Evolutionary conservation across 2,888 invertebrate species (phyloP), one percentile per base, ranked within the genome.

Genomic region (Acleris emargana): DNA sequence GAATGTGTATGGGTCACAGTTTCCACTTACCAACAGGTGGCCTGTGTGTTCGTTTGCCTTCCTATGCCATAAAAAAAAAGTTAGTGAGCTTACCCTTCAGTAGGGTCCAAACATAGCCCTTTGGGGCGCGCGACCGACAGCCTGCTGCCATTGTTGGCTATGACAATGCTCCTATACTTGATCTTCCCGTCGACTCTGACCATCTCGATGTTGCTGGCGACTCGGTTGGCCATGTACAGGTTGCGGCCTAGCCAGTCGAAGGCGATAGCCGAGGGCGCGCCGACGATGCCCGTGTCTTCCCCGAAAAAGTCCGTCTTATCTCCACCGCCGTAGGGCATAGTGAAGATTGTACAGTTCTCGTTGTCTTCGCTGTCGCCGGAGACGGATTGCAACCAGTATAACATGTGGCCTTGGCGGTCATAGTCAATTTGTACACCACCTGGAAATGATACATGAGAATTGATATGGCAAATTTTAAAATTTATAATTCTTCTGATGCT

Each of bases 171-270:
- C 50, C 99, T 93, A 82, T 96, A 97, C 79, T 96, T 96, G 0
- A 94, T 93, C 81, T 97, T 96, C 0, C 97, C 97, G 78, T 98
- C 97, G 1, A 97, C 95, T 71, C 96, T 94, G 0, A 98, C 94
- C 1, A 97, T 95, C 88, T 99, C 98, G 70, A 99, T 96, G 72
- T 98, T 98, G 62, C 97, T 97, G 1, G 98, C 97, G 3, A 95
- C 93, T 45, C 96, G 94, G 79, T 99, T 99, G 28, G 97, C 98
- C 84, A 99, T 96, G 83, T 96, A 99, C 43, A 99, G 86, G 89
- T 99, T 99, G 62, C 98, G 93, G 4, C 99, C 99, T 22, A 99
- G 93, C 99, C 99, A 99, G 84, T 99, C 99, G 79, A 99, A 97
- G 0, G 99, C 99, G 49, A 99, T 94, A 0, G 97, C 95, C 43